phyloP scores from a whole-genome alignment of 1,140 invertebrate genomes.

The Cyclargus thomasi region DNA sequence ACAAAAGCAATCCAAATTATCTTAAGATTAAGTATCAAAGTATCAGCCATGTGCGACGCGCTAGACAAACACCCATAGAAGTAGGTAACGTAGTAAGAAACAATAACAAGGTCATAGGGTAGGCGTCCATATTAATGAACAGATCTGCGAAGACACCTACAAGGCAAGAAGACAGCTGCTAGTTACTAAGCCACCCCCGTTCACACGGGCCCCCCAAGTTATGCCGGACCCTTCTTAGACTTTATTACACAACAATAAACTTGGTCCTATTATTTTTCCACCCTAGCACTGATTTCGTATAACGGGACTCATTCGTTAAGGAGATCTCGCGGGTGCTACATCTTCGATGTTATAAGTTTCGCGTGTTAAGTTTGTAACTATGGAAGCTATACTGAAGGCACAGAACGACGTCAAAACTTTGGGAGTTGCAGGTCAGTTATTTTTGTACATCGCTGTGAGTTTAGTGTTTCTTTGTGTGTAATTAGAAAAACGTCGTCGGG shows the following conservation, averaged over 20 bases:
- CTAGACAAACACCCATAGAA: not conserved
- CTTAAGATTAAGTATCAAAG: not conserved
- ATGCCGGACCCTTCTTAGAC: conserved; percentile 46
- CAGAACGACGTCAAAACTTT: conserved; percentile 27
- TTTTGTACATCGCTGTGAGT: not conserved
- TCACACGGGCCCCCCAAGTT: conserved; percentile 45
- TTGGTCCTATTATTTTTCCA: conserved; percentile 48
- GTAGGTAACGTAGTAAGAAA: conserved; percentile 14
- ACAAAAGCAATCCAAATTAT: too few species aligned
- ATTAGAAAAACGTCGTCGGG: not conserved
- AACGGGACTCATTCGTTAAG: conserved; percentile 48
- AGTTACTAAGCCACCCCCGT: conserved; percentile 41
- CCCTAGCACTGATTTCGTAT: conserved; percentile 48
- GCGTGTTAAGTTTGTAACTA: conserved; percentile 7
- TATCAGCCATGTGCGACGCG: not conserved
- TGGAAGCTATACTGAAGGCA: conserved; percentile 35
- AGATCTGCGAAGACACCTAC: conserved; percentile 34
- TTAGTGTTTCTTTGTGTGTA: not conserved
- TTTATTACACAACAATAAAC: conserved; percentile 47
- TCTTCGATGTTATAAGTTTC: conserved; percentile 17
- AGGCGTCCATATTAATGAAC: conserved; percentile 22
- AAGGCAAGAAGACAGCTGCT: conserved; percentile 40
- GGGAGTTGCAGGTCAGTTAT: conserved; percentile 32
- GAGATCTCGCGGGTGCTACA: conserved; percentile 39
- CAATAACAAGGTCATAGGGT: conserved; percentile 28